These are phyloP conservation scores for Galagoides demidoff DNA, from an alignment of 2,797 vertebrate species.

Conservation along the genomic window DNA sequence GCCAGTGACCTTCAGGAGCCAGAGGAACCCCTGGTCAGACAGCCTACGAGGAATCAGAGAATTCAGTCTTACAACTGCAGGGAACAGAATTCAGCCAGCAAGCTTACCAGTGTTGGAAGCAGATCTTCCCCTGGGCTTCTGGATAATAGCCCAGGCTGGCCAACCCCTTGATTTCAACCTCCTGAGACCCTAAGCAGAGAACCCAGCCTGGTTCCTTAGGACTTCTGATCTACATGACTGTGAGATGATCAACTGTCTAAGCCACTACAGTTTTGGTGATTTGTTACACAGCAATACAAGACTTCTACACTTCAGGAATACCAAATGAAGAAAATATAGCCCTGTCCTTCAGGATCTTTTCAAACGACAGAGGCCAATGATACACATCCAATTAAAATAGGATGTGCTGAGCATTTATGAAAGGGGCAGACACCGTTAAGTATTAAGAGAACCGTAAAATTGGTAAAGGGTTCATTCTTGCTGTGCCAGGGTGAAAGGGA, in stretches of 20 bases:
- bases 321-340: neutral
- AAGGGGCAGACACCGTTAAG: neutral
- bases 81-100: neutral
- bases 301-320: neutral
- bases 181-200: neutral
- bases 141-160: neutral
- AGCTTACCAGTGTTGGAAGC: neutral
- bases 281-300: neutral
- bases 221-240: neutral
- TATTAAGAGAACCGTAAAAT: neutral
- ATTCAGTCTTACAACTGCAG: neutral
- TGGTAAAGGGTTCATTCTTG: neutral
- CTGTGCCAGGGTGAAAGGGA: neutral
- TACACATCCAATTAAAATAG: neutral
- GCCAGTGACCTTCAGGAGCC: neutral
- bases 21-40: neutral
- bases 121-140: neutral
- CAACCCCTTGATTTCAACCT: neutral
- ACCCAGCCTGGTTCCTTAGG: neutral
- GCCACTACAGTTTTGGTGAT: neutral
- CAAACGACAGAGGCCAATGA: neutral
- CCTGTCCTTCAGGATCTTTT: neutral
- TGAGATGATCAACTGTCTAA: neutral
- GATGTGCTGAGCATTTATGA: neutral
- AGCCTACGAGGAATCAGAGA: neutral